Conservation (phyloP, 2,797 vertebrate species). For the Dallia pectoralis region DNA sequence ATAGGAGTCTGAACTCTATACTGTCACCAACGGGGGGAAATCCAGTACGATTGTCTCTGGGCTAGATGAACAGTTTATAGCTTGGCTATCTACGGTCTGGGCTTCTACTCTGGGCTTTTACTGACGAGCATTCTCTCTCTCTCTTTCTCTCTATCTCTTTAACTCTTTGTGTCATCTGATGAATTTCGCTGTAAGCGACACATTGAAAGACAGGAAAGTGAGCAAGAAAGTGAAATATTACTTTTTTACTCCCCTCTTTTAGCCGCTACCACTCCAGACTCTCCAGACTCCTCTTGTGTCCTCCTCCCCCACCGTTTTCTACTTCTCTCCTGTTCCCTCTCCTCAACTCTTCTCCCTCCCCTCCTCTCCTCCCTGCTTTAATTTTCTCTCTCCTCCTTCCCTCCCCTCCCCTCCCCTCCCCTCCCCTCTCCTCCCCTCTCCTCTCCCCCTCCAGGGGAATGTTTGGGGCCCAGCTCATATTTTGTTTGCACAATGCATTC, state of each 20-base stretch:
- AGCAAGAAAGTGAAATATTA: constrained; percentile 9
- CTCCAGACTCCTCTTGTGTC: constrained; percentile 43
- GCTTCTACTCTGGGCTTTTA: constrained; percentile 22
- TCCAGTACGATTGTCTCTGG: constrained; percentile 50
- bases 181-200: not conserved
- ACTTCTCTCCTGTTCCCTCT: constrained; percentile 35
- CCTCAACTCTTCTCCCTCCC: constrained; percentile 32
- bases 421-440: constrained; percentile 37
- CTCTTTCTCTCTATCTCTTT: not conserved
- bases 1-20: constrained; percentile 64
- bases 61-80: constrained; percentile 50
- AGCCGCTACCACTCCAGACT: not conserved
- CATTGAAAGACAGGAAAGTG: constrained; percentile 19
- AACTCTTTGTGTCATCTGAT: not conserved
- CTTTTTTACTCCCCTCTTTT: constrained; percentile 6
- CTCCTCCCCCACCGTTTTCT: constrained; percentile 42
- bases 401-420: constrained; percentile 27
- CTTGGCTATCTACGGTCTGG: constrained; percentile 42
- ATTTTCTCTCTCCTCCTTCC: not conserved
- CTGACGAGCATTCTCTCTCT: constrained; percentile 32
- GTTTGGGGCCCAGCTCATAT: constrained; percentile 79
- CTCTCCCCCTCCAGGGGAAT: constrained; percentile 67
- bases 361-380: no score
- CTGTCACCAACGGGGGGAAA: constrained; percentile 69
- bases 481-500: constrained; percentile 83